A percentile compares a stretch with the other conserved stretches of the same genome.
Evolutionary conservation across 1,140 invertebrate species (phyloP).

Genomic region (Papilio glaucus): DNA sequence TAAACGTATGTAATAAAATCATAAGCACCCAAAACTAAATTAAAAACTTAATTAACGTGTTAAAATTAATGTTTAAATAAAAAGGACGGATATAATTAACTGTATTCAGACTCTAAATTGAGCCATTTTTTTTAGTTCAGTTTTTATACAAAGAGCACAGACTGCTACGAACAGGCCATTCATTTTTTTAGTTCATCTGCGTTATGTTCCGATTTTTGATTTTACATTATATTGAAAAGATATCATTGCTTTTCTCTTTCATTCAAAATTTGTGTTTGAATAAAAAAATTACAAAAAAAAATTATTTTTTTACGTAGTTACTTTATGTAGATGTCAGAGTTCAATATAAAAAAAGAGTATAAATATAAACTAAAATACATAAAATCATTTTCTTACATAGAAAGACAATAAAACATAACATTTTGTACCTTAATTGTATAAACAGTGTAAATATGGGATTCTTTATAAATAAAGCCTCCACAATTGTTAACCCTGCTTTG

Average conservation of each 20-base stretch:
- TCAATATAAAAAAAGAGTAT: background rate
- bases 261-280: no score
- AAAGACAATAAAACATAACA: conserved; percentile 35
- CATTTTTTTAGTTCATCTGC: no score
- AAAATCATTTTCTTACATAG: conserved; percentile 23
- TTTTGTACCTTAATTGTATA: conserved; percentile 42
- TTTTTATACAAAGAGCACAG: background rate
- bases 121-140: background rate
- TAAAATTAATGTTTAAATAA: conserved; percentile 18
- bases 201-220: no score
- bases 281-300: no score
- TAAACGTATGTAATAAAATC: conserved; percentile 22
- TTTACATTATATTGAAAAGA: no score
- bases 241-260: no score
- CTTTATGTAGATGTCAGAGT: background rate
- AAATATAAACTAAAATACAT: background rate
- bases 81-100: conserved; percentile 30
- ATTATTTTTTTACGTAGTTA: background rate
- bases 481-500: conserved; percentile 38
- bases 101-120: conserved; percentile 33
- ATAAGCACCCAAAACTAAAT: conserved; percentile 29
- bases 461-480: conserved; percentile 44
- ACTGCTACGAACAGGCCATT: background rate
- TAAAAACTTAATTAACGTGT: conserved; percentile 19
- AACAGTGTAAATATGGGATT: conserved; percentile 41